Evolutionary conservation across 1,140 invertebrate species (phyloP).

Genomic region (Forficula auricularia): DNA sequence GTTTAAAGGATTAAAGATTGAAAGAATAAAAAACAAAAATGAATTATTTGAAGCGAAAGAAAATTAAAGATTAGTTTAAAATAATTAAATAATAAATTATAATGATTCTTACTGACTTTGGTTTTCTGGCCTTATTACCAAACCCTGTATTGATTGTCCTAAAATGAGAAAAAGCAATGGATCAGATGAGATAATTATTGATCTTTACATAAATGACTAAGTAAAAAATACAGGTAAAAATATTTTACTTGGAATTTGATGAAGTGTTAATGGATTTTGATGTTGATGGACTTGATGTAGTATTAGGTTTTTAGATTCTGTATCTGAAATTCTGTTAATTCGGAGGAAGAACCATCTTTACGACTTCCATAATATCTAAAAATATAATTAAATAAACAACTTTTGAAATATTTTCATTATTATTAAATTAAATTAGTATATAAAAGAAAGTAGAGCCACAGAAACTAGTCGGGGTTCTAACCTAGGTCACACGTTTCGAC

Average conservation of each 20-base stretch:
- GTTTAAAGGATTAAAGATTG: no score
- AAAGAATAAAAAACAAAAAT: no score
- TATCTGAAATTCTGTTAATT: conserved; percentile 19
- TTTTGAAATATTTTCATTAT: no score
- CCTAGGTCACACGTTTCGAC: no score
- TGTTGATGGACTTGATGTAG: neutral
- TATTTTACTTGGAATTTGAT: conserved; percentile 11
- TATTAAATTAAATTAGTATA: no score
- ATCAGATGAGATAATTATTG: no score
- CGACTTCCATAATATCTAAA: conserved; percentile 47
- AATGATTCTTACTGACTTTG: conserved; percentile 89
- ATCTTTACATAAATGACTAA: no score
- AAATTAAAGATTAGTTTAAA: conserved; percentile 6
- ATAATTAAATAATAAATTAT: conserved; percentile 31
- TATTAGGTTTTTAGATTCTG: conserved; percentile 16
- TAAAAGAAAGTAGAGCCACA: no score
- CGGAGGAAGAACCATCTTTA: conserved; percentile 31
- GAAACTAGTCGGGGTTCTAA: no score
- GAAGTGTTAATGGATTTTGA: conserved; percentile 6
- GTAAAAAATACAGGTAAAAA: conserved; percentile 15
- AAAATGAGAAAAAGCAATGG: conserved; percentile 15
- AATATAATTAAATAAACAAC: conserved; percentile 12
- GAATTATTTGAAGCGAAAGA: no score
- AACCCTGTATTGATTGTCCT: conserved; percentile 25
- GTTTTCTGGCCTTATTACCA: conserved; percentile 57